These are phyloP conservation scores for Octodon degus DNA, from an alignment of 2,113 vertebrate genomes.

Conservation along the genomic window DNA sequence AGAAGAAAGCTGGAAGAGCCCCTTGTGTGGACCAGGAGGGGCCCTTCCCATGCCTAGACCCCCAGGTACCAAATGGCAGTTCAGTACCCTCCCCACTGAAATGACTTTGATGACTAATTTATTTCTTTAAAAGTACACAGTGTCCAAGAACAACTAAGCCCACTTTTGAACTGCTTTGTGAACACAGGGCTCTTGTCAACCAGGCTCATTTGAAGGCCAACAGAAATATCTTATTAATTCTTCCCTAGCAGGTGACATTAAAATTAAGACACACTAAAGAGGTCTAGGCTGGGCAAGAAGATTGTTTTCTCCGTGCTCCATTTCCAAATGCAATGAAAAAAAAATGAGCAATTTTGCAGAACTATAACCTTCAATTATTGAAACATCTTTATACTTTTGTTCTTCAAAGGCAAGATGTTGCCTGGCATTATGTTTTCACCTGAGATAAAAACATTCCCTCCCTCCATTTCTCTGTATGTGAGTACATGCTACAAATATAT, in stretches of 20 bases:
- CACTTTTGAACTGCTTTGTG: constrained; percentile 66
- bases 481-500: constrained; percentile 59
- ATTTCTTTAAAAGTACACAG: constrained; percentile 36
- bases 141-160: background rate
- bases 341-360: constrained; percentile 74
- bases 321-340: constrained; percentile 72
- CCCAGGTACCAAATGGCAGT: accelerated
- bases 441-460: constrained; percentile 38
- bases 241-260: constrained; percentile 66
- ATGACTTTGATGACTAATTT: constrained; percentile 75
- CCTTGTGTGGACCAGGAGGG: background rate
- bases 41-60: background rate
- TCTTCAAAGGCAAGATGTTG: constrained; percentile 75
- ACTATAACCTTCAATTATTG: constrained; percentile 52
- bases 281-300: constrained; percentile 64
- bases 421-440: constrained; percentile 58
- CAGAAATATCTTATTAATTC: constrained; percentile 75
- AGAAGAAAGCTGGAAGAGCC: background rate
- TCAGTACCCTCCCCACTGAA: constrained; percentile 12
- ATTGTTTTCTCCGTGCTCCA: constrained; percentile 21
- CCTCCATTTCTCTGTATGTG: constrained; percentile 67
- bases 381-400: constrained; percentile 66
- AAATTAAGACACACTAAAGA: constrained; percentile 71
- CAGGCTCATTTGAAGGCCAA: constrained; percentile 62
- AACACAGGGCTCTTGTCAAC: constrained; percentile 65